Conservation (phyloP, 1,140 invertebrate species). For the Scaptomyza pallida region DNA sequence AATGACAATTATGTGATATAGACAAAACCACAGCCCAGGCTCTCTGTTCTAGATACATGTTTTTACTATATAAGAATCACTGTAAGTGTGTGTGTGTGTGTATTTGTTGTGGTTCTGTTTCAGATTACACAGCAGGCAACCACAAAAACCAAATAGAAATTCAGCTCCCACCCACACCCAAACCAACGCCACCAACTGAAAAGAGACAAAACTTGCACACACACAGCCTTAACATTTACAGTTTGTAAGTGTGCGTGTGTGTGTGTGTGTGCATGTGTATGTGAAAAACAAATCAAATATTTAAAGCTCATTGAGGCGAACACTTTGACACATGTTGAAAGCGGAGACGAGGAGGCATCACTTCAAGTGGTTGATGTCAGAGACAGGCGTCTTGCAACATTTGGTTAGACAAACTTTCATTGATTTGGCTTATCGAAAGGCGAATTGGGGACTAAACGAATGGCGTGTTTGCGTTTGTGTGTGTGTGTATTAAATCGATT, state of each 20-base stretch:
- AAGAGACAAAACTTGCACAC: constrained; percentile 45
- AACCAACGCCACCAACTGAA: constrained; percentile 7
- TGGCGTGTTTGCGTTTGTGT: no score
- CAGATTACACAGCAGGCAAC: constrained; percentile 59
- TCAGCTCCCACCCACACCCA: constrained; percentile 21
- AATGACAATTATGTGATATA: constrained; percentile 58
- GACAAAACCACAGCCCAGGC: constrained; percentile 28
- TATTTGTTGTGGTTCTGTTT: constrained; percentile 41
- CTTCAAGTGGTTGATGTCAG: constrained; percentile 50
- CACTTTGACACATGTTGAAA: constrained; percentile 75
- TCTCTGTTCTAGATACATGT: not conserved
- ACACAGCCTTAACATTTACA: not conserved
- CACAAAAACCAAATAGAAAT: constrained; percentile 54
- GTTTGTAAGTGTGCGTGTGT: constrained; percentile 10
- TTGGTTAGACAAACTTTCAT: constrained; percentile 44
- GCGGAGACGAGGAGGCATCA: constrained; percentile 17
- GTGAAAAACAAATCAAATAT: constrained; percentile 77
- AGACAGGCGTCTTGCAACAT: constrained; percentile 26
- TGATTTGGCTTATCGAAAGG: constrained; percentile 40
- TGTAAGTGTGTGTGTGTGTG: constrained; percentile 29
- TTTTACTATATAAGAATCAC: not conserved
- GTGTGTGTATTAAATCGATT: constrained; percentile 37
- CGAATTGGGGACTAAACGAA: not conserved
- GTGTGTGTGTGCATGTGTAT: constrained; percentile 7
- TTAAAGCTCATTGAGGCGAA: constrained; percentile 79